Conservation (phyloP, 2,888 invertebrate species). For the Flexamia atlantica region DNA sequence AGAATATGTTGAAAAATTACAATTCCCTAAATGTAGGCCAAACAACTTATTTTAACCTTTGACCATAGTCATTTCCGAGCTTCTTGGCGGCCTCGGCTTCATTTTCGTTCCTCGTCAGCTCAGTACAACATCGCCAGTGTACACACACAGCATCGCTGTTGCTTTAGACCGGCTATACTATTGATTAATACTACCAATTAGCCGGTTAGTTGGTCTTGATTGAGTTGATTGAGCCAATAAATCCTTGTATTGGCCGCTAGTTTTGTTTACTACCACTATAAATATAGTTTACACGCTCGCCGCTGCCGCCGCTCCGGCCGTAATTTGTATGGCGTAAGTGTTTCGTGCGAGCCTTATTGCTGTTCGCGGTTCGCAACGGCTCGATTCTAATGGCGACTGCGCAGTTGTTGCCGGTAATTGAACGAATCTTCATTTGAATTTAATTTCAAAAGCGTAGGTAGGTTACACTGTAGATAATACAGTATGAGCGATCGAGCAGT, state of each 20-base stretch:
- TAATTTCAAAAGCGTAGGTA: too few species aligned
- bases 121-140: background rate
- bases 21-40: too few species aligned
- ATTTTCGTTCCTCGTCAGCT: too few species aligned
- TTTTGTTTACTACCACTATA: slow-evolving; percentile 50
- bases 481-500: too few species aligned
- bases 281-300: slow-evolving; percentile 40
- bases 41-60: too few species aligned
- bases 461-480: too few species aligned
- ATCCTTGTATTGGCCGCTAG: slow-evolving; percentile 44
- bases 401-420: background rate
- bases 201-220: slow-evolving; percentile 43
- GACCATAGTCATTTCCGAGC: too few species aligned
- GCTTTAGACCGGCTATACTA: slow-evolving; percentile 45
- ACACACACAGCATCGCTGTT: slow-evolving; percentile 19
- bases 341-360: slow-evolving; percentile 24
- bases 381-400: slow-evolving; percentile 4
- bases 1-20: too few species aligned
- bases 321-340: background rate
- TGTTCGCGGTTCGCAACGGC: background rate
- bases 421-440: background rate
- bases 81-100: background rate
- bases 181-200: slow-evolving; percentile 56
- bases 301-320: background rate
- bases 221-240: slow-evolving; percentile 52